Conservation (phyloP, 2,888 invertebrate species). For the Drosophila emarginata region DNA sequence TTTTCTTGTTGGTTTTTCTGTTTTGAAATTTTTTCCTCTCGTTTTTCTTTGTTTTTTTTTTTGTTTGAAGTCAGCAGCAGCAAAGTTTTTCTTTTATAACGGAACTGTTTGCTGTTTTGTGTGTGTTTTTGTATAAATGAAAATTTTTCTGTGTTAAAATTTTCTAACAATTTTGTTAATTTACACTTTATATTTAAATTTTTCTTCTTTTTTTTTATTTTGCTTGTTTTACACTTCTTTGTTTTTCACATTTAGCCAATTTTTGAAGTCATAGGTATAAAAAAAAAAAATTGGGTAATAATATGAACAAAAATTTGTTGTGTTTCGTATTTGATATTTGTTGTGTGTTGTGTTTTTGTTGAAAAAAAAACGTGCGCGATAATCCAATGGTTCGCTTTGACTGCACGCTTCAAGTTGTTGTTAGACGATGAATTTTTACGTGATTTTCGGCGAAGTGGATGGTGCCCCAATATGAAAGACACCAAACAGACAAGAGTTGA, state of each 20-base stretch:
- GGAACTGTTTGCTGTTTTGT: neutral
- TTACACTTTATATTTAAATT: conserved; percentile 56
- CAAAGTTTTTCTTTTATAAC: conserved; percentile 10
- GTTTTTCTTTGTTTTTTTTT: conserved; percentile 2
- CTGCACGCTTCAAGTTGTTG: conserved; percentile 78
- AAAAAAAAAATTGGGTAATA: conserved; percentile 20
- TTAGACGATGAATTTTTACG: conserved; percentile 48
- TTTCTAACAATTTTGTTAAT: conserved; percentile 15
- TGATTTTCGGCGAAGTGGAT: conserved; percentile 45
- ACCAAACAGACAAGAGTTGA: conserved; percentile 35
- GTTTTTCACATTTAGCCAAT: conserved; percentile 59
- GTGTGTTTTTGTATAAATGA: neutral
- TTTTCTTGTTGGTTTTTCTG: conserved; percentile 3
- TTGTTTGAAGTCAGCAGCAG: neutral
- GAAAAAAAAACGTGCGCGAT: conserved; percentile 77
- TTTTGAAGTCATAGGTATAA: conserved; percentile 28
- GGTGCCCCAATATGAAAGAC: conserved; percentile 26
- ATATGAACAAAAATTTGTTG: conserved; percentile 33
- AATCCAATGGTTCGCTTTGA: conserved; percentile 80
- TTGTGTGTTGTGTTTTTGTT: conserved; percentile 27
- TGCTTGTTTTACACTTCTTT: conserved; percentile 28
- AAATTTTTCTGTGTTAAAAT: conserved; percentile 20
- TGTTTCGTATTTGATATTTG: conserved; percentile 21
- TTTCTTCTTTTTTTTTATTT: neutral
- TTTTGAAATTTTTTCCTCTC: conserved; percentile 7